Evolutionary conservation across 2,888 invertebrate species (phyloP), one percentile per base, ranked within the genome.

Genomic region (Calliopum simillimum): DNA sequence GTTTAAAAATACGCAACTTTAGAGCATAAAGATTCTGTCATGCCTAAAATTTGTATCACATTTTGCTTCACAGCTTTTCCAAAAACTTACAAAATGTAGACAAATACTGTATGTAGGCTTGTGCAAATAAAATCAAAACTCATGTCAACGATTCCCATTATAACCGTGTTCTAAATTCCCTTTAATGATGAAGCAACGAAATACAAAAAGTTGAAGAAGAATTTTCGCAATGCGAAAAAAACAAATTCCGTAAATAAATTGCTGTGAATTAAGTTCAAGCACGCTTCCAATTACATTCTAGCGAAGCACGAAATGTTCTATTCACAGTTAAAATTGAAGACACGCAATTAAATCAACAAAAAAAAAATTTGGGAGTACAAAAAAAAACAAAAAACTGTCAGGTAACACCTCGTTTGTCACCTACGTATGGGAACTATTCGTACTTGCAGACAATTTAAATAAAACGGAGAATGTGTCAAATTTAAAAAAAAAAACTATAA

Each of bases 351-450:
- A 56, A 56, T 56, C 3, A 14, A 8, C 33, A 2, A 56, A 56
- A 56, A 56, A 23, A 33, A 6, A 1, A 8, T 33, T 6, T n/a
- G n/a, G n/a, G n/a, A n/a, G n/a, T n/a, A n/a, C n/a, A n/a, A n/a
- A n/a, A 33, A 33, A 33, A 4, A 33, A 33, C 33, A 33, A 33
- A 33, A 33, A 33, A 33, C 1, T 33, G 2, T 33, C 33, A 33
- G 33, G 8, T 33, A 33, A 33, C 33, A 33, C 33, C 33, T 33
- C 33, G 33, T 33, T 33, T 33, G 33, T 33, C 33, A 33, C 33
- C 33, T 6, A 33, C 33, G 33, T 33, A 33, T 33, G 33, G 66
- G 68, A 62, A 47, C 33, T 58, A 67, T 70, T 66, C 69, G 44
- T 67, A 46, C 62, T 43, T 25, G 8, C 43, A 2, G 16, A 13